Evolutionary conservation across 2,113 vertebrate genomes (phyloP), one percentile per base, ranked within the genome.

Genomic region (Anguilla japonica): DNA sequence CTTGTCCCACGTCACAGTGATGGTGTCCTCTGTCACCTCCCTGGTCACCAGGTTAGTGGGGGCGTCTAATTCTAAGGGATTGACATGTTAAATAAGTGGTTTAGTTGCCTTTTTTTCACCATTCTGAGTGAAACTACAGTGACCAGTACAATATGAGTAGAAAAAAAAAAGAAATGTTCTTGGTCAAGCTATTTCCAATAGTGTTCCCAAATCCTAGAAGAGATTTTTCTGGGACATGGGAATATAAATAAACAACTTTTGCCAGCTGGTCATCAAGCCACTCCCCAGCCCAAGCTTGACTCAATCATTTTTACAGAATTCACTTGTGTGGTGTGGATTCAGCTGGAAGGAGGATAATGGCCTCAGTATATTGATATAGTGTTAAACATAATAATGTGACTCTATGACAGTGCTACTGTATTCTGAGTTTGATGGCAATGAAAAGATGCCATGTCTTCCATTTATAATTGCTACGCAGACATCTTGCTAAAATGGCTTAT

Each of bases 1-100:
- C 0, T 67, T 90, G 82, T 94, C 94, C 97, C 97, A 97, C 8
- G 92, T 94, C 41, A 97, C 84, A 0, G 87, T 93, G 14, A 92
- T 93, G 0, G 93, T 95, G 86, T 94, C 94, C 88, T 98, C 96
- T 0, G 96, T 97, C 87, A 96, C 93, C 82, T n/a, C 57, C 1
- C 89, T 89, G 0, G 94, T 91, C 89, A 93, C 82, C 83, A 97
- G 91, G 85, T 94, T 94, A 83, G 90, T 89, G 4, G 95, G 95
- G 5, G 88, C 83, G 40, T 96, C 95, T 0, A 96, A 92, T 67
- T 95, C 95, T 96, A 85, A 83, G 71, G n/a, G n/a, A 75, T 67
- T 22, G 22, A 67, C 22, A 26, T 67, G 60, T 67, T 67, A 67
- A 26, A 67, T 16, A 67, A 22, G 22, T 8, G 4, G 60, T 67